Conservation (phyloP, 2,888 invertebrate genomes). For the Phyllotreta cruciferae region DNA sequence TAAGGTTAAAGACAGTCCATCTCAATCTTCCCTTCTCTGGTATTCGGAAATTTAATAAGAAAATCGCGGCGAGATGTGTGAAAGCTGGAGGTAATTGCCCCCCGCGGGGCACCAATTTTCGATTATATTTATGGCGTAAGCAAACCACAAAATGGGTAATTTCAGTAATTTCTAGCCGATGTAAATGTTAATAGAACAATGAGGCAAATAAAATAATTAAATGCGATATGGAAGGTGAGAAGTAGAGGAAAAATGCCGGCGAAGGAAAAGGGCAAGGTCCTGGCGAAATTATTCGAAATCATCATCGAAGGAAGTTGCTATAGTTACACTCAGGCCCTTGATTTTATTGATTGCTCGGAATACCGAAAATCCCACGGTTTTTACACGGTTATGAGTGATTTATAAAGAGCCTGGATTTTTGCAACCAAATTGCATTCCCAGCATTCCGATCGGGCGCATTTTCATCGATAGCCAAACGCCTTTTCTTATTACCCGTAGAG, state of each 20-base stretch:
- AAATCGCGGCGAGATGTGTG: constrained; percentile 31
- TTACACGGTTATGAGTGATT: background rate
- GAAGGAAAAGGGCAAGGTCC: background rate
- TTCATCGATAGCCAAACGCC: background rate
- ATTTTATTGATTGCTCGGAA: constrained; percentile 16
- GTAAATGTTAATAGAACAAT: constrained; percentile 35
- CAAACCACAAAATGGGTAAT: constrained; percentile 40
- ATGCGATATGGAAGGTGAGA: too few species aligned
- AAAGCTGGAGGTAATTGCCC: constrained; percentile 34
- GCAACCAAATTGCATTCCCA: too few species aligned
- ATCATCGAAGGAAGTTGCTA: constrained; percentile 11
- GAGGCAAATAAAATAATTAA: too few species aligned
- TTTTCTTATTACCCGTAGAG: constrained; percentile 25
- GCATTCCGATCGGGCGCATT: too few species aligned
- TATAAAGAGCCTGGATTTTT: too few species aligned
- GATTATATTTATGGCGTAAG: constrained; percentile 39
- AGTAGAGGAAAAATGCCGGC: background rate
- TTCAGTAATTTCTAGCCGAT: constrained; percentile 40
- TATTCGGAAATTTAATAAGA: constrained; percentile 17
- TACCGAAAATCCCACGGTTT: constrained; percentile 1
- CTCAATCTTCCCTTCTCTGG: too few species aligned
- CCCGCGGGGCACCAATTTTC: constrained; percentile 36
- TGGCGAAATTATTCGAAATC: constrained; percentile 4
- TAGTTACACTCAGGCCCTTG: constrained; percentile 14
- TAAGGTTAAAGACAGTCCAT: too few species aligned